Base-by-base conservation (phyloP, 1,140 invertebrate species). In the Pogonomyrmex californicus region DNA sequence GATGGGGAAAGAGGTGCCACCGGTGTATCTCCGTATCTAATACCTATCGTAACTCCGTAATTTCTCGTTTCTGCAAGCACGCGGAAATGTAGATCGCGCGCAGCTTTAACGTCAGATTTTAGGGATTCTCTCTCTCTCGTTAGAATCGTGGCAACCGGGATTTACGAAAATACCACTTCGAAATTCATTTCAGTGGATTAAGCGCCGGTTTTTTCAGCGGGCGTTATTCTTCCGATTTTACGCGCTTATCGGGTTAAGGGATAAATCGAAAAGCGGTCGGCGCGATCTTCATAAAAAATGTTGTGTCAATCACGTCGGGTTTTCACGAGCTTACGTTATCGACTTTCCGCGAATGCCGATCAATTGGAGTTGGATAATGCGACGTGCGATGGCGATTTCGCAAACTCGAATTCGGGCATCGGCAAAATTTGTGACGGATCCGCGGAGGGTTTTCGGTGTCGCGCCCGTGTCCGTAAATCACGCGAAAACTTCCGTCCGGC, bases 31-130 rank as follows among this genome's bases (percentile, higher is more conserved):
- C 30, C 66, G 41, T 82, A 47, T 82, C 79, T 82, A 83, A 75
- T 83, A 82, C 66, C 79, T 73, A 82, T 73, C 41, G 66, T 47
- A 83, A 83, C 54, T 83, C 54, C 14, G 54, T 83, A 83, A 83
- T 83, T 83, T 83, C 54, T 60, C 79, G 41, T 73, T 73, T 33
- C 41, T 71, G 79, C 65, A 56, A 70, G 51, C 78, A 81, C 78
- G 49, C 68, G 33, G 54, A 83, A 73, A 73, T 83, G 68, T 54
- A 54, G 77, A 66, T 66, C 47, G 62, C 36, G 33, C 33, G n/a
- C 77, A 44, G 41, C 56, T 83, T 83, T 83, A 75, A 83, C 33
- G 41, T 83, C 79, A 62, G 79, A 71, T 83, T 73, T 83, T 41
- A 49, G 41, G 41, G 79, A 60, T 83, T 73, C 54, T 83, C 33